Evolutionary conservation across 2,113 vertebrate species (phyloP).

Genomic region (Neofelis nebulosa): DNA sequence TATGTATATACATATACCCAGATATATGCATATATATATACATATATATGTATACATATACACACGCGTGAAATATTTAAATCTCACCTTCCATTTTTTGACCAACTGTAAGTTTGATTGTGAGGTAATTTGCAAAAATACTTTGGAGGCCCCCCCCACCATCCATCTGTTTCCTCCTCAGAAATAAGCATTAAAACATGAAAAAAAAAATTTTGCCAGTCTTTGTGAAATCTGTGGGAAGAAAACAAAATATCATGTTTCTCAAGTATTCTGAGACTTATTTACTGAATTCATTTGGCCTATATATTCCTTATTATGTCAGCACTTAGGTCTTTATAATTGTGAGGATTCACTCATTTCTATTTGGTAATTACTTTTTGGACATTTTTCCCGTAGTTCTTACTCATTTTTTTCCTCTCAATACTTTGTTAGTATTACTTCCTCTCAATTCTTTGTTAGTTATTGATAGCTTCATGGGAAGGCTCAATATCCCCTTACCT

Average conservation of each 20-base stretch:
- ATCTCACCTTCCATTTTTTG: slow-evolving; percentile 37
- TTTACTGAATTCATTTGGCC: slow-evolving; percentile 34
- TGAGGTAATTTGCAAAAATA: slow-evolving; percentile 49
- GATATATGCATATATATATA: not conserved
- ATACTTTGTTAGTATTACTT: not conserved
- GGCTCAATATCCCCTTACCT: not conserved
- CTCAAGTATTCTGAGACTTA: slow-evolving; percentile 50
- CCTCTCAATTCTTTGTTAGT: not conserved
- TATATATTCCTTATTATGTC: slow-evolving; percentile 20
- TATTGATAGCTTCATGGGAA: slow-evolving; percentile 1
- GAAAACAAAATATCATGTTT: slow-evolving; percentile 41
- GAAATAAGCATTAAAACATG: slow-evolving; percentile 47
- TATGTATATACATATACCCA: not conserved
- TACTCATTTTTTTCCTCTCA: not conserved
- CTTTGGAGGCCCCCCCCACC: slow-evolving; percentile 7
- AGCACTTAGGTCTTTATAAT: not conserved
- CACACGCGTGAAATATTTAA: not conserved
- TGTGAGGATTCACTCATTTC: not conserved
- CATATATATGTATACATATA: not conserved
- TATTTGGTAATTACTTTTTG: slow-evolving; percentile 30
- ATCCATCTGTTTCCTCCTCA: slow-evolving; percentile 54
- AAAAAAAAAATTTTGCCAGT: not conserved
- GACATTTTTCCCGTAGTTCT: not conserved
- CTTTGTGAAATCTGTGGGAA: slow-evolving; percentile 49
- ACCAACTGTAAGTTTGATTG: slow-evolving; percentile 15